A percentile compares a stretch with the other conserved stretches of the same genome.
Conservation (phyloP, 2,797 vertebrate genomes). For the Silurus aristotelis region DNA sequence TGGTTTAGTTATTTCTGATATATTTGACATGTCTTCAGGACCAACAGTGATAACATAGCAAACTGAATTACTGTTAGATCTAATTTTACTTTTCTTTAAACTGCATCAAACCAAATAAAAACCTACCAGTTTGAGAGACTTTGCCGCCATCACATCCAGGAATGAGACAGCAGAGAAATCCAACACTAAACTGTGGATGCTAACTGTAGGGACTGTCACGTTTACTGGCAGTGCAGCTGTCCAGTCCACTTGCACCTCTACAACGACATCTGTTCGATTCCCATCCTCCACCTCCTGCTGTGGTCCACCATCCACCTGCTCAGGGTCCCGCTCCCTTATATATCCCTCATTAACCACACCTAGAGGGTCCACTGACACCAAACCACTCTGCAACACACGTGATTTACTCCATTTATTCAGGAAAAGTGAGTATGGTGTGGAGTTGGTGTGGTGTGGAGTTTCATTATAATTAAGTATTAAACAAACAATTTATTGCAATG, state of each 20-base stretch:
- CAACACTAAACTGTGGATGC: conserved; percentile 82
- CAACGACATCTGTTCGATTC: background rate
- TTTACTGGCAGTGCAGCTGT: conserved; percentile 80
- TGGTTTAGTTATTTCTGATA: background rate
- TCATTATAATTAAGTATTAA: background rate
- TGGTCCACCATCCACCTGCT: conserved; percentile 58
- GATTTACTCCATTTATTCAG: background rate
- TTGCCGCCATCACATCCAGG: conserved; percentile 82
- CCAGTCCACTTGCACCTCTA: conserved; percentile 82
- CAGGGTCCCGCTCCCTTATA: conserved; percentile 59
- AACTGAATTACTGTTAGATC: too few species aligned
- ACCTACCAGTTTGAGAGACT: conserved; percentile 77
- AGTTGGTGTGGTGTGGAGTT: background rate
- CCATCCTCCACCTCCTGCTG: conserved; percentile 70
- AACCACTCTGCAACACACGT: conserved; percentile 59
- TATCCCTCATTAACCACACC: conserved; percentile 77
- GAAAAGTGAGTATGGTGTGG: background rate
- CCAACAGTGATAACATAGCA: too few species aligned
- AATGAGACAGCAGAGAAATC: conserved; percentile 83
- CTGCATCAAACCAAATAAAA: background rate
- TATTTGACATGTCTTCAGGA: background rate
- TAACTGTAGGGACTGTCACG: conserved; percentile 80
- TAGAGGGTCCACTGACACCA: conserved; percentile 63
- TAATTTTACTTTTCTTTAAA: too few species aligned
- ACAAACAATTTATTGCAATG: background rate